Conservation (phyloP, 1,140 invertebrate genomes). For the Euwallacea similis region DNA sequence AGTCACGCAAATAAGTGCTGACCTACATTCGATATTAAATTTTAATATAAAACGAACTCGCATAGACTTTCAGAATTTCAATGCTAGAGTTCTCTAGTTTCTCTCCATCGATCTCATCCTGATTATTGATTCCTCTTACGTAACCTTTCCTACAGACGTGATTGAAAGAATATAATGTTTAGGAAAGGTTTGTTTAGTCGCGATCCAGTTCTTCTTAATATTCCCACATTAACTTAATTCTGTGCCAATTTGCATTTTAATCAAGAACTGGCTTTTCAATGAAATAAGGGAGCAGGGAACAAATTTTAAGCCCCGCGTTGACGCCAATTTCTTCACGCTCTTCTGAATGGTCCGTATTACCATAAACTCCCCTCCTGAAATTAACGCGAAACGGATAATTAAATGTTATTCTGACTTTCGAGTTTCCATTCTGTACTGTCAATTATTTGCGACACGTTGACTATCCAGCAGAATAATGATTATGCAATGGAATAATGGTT, state of each 20-base stretch:
- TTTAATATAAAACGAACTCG: conserved; percentile 8
- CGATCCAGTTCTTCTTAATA: too few relatives aligned
- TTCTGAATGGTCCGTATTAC: conserved; percentile 20
- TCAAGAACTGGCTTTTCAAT: conserved; percentile 13
- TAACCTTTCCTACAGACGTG: too few relatives aligned
- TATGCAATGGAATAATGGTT: too few relatives aligned
- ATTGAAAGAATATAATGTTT: too few relatives aligned
- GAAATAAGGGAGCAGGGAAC: conserved; percentile 8
- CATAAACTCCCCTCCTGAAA: conserved; percentile 26
- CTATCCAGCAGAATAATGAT: background rate
- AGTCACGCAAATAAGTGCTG: conserved; percentile 18
- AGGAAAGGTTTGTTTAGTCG: too few relatives aligned
- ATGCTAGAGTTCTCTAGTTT: background rate
- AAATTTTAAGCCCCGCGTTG: conserved; percentile 25
- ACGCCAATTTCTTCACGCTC: conserved; percentile 27
- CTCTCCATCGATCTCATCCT: too few relatives aligned
- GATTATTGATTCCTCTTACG: too few relatives aligned
- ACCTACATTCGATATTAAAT: conserved; percentile 22
- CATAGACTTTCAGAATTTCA: background rate
- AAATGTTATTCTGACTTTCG: conserved; percentile 24
- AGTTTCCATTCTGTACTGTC: conserved; percentile 1
- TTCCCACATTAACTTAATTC: too few relatives aligned
- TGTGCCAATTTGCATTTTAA: conserved; percentile 24
- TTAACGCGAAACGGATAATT: conserved; percentile 27
- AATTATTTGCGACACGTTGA: conserved; percentile 3